phyloP scores from a whole-genome alignment of 2,797 vertebrate genomes.

The Eulemur rubriventer region DNA sequence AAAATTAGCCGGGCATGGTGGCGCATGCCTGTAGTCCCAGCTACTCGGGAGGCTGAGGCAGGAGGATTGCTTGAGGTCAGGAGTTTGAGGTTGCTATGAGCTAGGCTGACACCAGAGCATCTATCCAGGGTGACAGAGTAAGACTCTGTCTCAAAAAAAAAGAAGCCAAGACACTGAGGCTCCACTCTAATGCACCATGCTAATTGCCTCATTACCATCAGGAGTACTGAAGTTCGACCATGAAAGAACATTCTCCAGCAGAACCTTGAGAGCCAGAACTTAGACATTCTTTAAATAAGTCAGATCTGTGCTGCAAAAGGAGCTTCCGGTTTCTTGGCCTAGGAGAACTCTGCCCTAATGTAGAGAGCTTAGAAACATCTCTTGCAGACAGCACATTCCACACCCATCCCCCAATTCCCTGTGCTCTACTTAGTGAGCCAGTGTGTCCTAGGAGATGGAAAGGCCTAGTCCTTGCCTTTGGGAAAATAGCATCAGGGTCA shows the following conservation, averaged over 20 bases:
- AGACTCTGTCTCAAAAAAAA: neutral
- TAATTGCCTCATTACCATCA: neutral
- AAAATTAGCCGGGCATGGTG: neutral
- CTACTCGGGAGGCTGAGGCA: too few relatives aligned
- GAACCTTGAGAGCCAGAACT: neutral
- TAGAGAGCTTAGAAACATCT: neutral
- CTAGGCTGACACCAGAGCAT: too few relatives aligned
- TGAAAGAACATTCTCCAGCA: neutral
- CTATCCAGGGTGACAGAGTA: too few relatives aligned
- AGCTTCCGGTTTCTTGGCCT: neutral
- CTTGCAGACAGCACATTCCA: neutral
- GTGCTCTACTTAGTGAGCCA: neutral
- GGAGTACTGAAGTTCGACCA: neutral
- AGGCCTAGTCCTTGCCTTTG: constrained; percentile 58
- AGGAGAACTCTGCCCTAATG: neutral
- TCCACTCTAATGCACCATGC: neutral
- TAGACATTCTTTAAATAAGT: neutral
- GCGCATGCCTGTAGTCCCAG: too few relatives aligned
- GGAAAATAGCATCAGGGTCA: constrained; percentile 20
- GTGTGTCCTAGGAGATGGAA: neutral
- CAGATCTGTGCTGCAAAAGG: neutral
- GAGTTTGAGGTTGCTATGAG: too few relatives aligned
- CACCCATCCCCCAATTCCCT: neutral
- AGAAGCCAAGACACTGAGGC: neutral
- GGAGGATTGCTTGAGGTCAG: too few relatives aligned